Evolutionary conservation across 2,113 vertebrate species (phyloP).

Genomic region (Machaerirhynchus nigripectus): DNA sequence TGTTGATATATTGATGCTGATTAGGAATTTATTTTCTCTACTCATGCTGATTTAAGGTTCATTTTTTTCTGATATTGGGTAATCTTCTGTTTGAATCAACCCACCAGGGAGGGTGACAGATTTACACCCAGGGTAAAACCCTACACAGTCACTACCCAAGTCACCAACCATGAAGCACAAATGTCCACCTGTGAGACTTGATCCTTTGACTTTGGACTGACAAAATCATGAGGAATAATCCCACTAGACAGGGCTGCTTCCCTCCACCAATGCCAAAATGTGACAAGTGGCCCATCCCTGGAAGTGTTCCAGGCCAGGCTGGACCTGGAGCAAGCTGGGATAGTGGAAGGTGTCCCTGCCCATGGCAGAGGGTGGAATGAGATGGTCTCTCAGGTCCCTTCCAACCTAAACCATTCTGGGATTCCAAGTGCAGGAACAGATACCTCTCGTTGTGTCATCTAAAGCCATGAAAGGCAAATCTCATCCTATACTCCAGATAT

Average conservation of each 20-base stretch:
- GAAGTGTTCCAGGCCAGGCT: neutral
- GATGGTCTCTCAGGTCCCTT: neutral
- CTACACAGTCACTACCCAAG: neutral
- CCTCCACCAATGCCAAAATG: neutral
- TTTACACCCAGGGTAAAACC: neutral
- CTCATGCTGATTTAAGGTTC: neutral
- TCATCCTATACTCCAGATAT: neutral
- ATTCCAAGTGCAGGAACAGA: neutral
- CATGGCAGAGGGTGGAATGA: neutral
- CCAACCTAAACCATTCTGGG: neutral
- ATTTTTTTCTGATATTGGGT: neutral
- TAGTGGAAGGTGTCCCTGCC: neutral
- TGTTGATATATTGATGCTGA: neutral
- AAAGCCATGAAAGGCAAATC: neutral
- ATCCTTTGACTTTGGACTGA: neutral
- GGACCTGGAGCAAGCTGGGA: neutral
- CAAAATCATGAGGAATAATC: neutral
- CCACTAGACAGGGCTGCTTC: neutral
- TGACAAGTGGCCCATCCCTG: neutral
- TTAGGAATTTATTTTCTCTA: neutral
- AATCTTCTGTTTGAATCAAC: neutral
- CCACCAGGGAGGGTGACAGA: neutral
- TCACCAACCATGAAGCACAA: neutral
- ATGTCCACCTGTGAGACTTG: neutral
- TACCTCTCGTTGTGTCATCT: neutral